Percentiles rank a stretch among this genome's conserved stretches.
Evolutionary conservation across 2,797 vertebrate genomes (phyloP).

Genomic region (Acanthornis magna): DNA sequence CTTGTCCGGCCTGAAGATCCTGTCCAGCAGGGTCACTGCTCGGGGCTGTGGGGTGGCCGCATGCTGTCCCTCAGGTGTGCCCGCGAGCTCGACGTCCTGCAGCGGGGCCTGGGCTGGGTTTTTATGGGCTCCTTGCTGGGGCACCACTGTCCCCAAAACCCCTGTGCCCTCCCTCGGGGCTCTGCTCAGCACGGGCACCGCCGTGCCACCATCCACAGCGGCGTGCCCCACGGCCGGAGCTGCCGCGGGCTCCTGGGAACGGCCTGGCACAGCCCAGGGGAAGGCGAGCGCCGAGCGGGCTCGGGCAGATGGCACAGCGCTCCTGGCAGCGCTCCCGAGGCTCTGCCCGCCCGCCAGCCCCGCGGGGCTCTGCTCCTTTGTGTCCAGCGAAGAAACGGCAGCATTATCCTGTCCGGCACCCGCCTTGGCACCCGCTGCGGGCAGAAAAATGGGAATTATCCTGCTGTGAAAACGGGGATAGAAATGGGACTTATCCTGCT

Average conservation of each 20-base stretch:
- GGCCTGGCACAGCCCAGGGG: conserved; percentile 75
- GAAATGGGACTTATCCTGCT: no score
- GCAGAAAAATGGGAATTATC: not conserved
- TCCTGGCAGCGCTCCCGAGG: conserved; percentile 64
- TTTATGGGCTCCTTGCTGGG: not conserved
- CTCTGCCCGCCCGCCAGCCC: conserved; percentile 50
- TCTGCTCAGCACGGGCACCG: not conserved
- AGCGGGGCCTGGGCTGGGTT: not conserved
- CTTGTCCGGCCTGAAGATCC: conserved; percentile 80
- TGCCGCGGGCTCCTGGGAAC: conserved; percentile 53
- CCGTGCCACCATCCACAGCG: conserved; percentile 40
- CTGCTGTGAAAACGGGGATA: no score
- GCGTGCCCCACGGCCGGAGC: not conserved
- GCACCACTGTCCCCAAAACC: not conserved
- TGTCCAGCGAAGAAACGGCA: conserved; percentile 59
- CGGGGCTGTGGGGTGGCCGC: not conserved
- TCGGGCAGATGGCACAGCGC: conserved; percentile 65
- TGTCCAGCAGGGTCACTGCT: conserved; percentile 74
- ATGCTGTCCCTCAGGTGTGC: not conserved
- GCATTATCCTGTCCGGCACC: conserved; percentile 63
- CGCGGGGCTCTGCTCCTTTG: conserved; percentile 54
- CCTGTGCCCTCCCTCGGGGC: conserved; percentile 43
- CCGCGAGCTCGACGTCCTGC: not conserved
- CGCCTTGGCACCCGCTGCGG: conserved; percentile 63
- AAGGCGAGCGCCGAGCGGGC: conserved; percentile 68